A percentile compares a stretch with the other conserved stretches of the same genome.
phyloP scores from a whole-genome alignment of 2,797 vertebrate species.

The Prionace glauca region DNA sequence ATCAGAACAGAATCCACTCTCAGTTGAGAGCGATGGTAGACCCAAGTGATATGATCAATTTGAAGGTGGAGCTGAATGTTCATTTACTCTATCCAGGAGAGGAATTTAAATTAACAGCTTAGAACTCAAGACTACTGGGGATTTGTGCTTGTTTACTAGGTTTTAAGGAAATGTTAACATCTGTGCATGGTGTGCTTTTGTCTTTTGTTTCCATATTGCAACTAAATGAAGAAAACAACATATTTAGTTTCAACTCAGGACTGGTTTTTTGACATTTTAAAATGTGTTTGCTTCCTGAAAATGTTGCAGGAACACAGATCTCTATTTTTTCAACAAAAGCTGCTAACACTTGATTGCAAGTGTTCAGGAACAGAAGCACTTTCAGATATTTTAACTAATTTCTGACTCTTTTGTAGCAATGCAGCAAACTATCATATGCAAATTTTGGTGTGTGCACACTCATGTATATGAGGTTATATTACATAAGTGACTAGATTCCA shows the following conservation, averaged over 20 bases:
- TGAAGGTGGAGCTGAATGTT: not conserved
- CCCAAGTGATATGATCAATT: not conserved
- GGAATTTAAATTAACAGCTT: slow-evolving; percentile 4
- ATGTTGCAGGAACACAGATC: not conserved
- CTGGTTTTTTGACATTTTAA: not conserved
- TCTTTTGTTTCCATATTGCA: not conserved
- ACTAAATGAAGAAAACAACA: not conserved
- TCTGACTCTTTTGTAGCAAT: not conserved
- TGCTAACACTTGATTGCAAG: not conserved
- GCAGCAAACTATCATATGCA: not conserved
- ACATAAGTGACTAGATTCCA: not conserved
- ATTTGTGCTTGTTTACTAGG: not conserved
- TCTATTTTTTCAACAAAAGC: not conserved
- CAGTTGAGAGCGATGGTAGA: not conserved
- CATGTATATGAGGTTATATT: not conserved
- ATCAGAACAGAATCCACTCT: not conserved
- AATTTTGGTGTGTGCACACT: not conserved
- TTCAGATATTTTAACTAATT: not conserved
- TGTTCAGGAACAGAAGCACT: not conserved
- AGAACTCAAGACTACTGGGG: not conserved
- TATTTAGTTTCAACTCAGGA: not conserved
- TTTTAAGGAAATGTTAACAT: not conserved
- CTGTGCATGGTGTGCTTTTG: not conserved
- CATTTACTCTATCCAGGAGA: not conserved
- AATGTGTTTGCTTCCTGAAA: not conserved